Base-by-base conservation (phyloP, 2,113 vertebrate species). In the Pan paniscus region DNA sequence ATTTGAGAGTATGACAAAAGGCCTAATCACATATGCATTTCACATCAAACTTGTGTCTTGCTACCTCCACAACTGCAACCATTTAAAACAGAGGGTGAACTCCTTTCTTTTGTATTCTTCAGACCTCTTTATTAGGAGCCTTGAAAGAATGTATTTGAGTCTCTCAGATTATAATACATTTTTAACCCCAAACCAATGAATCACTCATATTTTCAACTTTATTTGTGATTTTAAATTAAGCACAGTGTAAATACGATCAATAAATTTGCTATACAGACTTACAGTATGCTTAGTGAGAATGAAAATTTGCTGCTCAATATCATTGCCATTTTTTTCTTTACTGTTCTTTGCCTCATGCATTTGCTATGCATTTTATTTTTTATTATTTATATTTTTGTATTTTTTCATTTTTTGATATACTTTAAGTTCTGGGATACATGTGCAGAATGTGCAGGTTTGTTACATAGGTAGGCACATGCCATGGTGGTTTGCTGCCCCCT, bases 151-250 rank as follows among this genome's bases (percentile, higher is more conserved):
- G 67, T 72, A 72, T 20, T 68, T 88, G 1, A 3, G 92, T 84
- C 52, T 80, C 81, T 70, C n/a, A 50, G n/a, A 46, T 78, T 83
- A 73, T 12, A 30, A 7, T 30, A 48, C 10, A 57, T 40, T 94
- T 93, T 93, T 57, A 93, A 43, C 11, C 7, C 5, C 61, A 94
- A 84, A 84, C 23, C 52, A 90, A 90, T 67, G 61, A 50, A 55
- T 72, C 22, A 92, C 5, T 78, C 27, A 25, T 88, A 70, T 76
- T 88, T 92, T 88, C 50, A 72, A 57, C 3, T 88, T 94, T 38
- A 75, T 67, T 80, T 88, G 48, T 23, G 76, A 48, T 57, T 76
- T 89, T 93, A 64, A 81, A 64, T 79, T 93, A 94, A 75, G 68
- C 17, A 27, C 22, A 90, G 5, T 80, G 87, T 96, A 83, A 75